These are phyloP conservation scores for Sarcophaga caerulescens DNA, from an alignment of 2,888 invertebrate species.

Conservation along the genomic window DNA sequence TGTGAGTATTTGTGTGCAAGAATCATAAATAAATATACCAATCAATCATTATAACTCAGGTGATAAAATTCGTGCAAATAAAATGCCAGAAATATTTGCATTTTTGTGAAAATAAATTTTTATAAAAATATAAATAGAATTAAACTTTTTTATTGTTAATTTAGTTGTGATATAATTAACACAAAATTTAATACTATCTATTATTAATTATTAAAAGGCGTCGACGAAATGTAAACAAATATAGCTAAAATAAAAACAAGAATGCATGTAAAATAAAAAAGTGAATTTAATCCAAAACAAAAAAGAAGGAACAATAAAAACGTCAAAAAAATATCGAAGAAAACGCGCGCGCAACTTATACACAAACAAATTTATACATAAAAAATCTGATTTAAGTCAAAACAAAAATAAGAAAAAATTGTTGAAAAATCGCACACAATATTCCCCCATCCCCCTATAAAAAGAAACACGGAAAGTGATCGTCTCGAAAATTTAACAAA, in stretches of 20 bases:
- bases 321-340: background rate
- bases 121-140: background rate
- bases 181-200: too few relatives aligned
- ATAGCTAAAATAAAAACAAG: constrained; percentile 15
- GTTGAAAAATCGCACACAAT: too few relatives aligned
- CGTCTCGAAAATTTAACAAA: too few relatives aligned
- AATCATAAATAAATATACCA: background rate
- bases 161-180: too few relatives aligned
- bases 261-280: constrained; percentile 7
- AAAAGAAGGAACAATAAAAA: background rate
- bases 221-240: constrained; percentile 33
- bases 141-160: too few relatives aligned
- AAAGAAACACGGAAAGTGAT: too few relatives aligned
- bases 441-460: too few relatives aligned
- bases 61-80: constrained; percentile 49
- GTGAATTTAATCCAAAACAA: constrained; percentile 22
- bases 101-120: constrained; percentile 26
- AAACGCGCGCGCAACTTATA: background rate
- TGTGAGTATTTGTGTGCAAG: background rate
- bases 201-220: too few relatives aligned
- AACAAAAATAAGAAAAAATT: too few relatives aligned
- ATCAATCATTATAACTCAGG: constrained; percentile 47
- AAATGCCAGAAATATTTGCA: constrained; percentile 14
- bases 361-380: constrained; percentile 5
- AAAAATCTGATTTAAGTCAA: background rate